Percentiles rank a stretch among this genome's conserved stretches.
phyloP scores from a whole-genome alignment of 2,888 invertebrate genomes.

The Athalia circularis region DNA sequence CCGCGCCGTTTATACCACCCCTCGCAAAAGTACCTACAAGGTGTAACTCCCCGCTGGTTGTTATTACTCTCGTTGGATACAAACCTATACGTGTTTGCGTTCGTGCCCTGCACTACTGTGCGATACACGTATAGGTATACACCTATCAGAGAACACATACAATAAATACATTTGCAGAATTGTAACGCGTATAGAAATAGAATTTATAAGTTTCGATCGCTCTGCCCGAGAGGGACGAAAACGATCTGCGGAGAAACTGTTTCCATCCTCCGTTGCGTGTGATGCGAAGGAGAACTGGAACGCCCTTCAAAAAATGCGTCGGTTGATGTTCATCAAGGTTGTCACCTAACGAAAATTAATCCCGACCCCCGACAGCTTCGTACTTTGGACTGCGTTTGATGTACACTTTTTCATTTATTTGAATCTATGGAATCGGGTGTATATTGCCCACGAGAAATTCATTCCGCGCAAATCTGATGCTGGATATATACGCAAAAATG shows the following conservation, averaged over 20 bases:
- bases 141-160: not conserved
- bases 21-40: constrained; percentile 50
- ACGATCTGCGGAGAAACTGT: not conserved
- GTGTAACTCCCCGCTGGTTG: constrained; percentile 56
- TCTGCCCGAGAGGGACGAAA: not conserved
- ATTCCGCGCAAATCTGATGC: not conserved
- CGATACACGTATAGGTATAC: constrained; percentile 29
- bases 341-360: not conserved
- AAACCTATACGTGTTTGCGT: not conserved
- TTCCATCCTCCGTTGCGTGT: constrained; percentile 11
- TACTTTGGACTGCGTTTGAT: not conserved
- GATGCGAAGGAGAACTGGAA: not conserved
- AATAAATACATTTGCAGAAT: too few species aligned
- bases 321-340: constrained; percentile 62
- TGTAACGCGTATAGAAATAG: too few species aligned
- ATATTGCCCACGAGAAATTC: too few species aligned
- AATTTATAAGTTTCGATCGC: too few species aligned
- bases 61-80: constrained; percentile 55
- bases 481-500: too few species aligned
- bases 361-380: not conserved
- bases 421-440: too few species aligned
- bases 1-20: constrained; percentile 53
- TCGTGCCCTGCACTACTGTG: constrained; percentile 38
- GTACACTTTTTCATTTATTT: not conserved
- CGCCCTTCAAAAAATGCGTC: constrained; percentile 62